Base-by-base conservation (phyloP, 2,888 invertebrate genomes). In the Helleia helle region DNA sequence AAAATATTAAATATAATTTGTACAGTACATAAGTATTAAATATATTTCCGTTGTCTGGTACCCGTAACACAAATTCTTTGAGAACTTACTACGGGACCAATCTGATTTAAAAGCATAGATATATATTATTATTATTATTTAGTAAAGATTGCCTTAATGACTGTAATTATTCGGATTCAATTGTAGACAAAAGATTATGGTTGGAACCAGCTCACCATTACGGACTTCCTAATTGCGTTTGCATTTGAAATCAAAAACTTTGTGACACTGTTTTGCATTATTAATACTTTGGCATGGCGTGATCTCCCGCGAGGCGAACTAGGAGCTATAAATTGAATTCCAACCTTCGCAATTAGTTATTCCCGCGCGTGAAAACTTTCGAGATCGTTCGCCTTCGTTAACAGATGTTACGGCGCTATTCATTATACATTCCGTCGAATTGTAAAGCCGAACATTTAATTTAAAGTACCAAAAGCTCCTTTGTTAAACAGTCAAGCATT, bases 241-340 rank as follows among this genome's bases (percentile, higher is more conserved):
- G 76, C 79, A 81, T 84, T 76, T 65, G 67, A 74, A 84, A 81
- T 81, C 83, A 74, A 81, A 83, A 83, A 83, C 80, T 84, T 84
- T 73, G 80, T 83, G 83, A 84, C 84, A 84, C 81, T 83, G 83
- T 84, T 84, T 84, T 84, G 83, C 84, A 84, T 84, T 84, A 84
- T 80, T 84, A 84, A 83, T 83, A 80, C 76, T 79, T 75, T 68
- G 69, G 72, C 70, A 69, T 71, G 65, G 73, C 76, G 71, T 77
- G 81, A 83, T 83, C 80, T 80, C 81, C 66, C 71, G 62, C 67
- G 76, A 80, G 77, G 73, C 76, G 71, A 70, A 80, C 80, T 79
- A 81, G 80, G 74, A 79, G 76, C 79, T 69, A 83, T 81, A 83
- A 84, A 84, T 84, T 83, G 83, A 81, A 84, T 84, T 80, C 74